These are phyloP conservation scores for Subacronicta megacephala DNA, from an alignment of 2,888 invertebrate species.

Conservation along the genomic window DNA sequence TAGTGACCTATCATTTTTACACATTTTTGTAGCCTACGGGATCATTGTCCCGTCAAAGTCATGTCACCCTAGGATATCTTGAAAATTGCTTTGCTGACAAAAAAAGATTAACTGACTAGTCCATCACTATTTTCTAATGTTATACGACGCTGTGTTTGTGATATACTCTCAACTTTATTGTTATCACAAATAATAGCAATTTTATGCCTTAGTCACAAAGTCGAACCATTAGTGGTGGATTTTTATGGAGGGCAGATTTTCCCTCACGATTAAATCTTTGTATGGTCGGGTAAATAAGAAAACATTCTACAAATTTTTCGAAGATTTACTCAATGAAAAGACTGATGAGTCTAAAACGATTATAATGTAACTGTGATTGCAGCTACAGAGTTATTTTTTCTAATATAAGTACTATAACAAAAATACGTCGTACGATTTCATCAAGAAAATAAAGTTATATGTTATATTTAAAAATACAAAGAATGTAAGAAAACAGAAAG, in stretches of 20 bases:
- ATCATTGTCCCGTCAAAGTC: no score
- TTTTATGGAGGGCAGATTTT: conserved; percentile 43
- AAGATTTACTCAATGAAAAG: background rate
- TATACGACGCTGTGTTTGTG: conserved; percentile 31
- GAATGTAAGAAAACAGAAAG: no score
- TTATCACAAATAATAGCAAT: conserved; percentile 36
- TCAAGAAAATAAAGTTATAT: no score
- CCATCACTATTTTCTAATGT: conserved; percentile 24
- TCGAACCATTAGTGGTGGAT: conserved; percentile 39
- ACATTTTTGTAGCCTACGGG: no score
- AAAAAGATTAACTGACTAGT: conserved; percentile 32
- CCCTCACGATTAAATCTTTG: conserved; percentile 19
- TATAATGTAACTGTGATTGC: no score
- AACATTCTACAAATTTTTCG: conserved; percentile 2
- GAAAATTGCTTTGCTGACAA: conserved; percentile 16
- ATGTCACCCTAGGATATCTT: background rate
- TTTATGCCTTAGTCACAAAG: conserved; percentile 33
- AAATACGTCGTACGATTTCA: no score
- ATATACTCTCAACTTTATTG: conserved; percentile 42
- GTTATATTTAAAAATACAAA: conserved; percentile 1
- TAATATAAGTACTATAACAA: no score
- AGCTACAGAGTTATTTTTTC: no score
- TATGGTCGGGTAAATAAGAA: conserved; percentile 6
- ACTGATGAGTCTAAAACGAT: no score
- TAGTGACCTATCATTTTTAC: no score